Percentiles rank a stretch among this genome's conserved stretches.
These are phyloP conservation scores for Cephus nigrinus DNA, from an alignment of 2,888 invertebrate species.

Conservation along the genomic window DNA sequence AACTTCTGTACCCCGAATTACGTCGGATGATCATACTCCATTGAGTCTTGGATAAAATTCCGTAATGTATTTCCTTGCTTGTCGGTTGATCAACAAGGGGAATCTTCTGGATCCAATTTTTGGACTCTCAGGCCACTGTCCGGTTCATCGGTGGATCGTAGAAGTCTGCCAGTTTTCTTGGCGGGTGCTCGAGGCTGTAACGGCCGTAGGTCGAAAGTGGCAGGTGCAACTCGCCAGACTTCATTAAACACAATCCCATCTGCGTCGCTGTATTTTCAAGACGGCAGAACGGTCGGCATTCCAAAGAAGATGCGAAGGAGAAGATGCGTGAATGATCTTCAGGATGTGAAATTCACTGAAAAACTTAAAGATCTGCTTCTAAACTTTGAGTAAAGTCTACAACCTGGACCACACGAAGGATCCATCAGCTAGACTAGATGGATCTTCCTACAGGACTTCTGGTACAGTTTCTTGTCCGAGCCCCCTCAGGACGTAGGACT, in stretches of 20 bases:
- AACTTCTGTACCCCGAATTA: background rate
- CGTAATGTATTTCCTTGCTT: background rate
- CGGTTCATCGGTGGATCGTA: background rate
- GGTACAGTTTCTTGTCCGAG: background rate
- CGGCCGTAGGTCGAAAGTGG: conserved; percentile 55
- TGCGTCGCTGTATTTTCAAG: conserved; percentile 58
- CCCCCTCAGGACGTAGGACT: background rate
- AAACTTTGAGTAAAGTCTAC: background rate
- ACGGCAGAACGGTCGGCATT: conserved; percentile 33
- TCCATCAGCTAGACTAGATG: background rate
- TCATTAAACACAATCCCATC: conserved; percentile 63
- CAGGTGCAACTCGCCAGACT: conserved; percentile 62
- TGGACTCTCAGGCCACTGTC: background rate
- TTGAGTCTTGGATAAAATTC: background rate
- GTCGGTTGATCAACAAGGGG: background rate
- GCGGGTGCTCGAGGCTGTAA: conserved; percentile 38
- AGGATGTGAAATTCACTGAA: background rate
- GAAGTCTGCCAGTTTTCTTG: conserved; percentile 33
- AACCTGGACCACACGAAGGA: background rate
- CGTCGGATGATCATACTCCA: background rate
- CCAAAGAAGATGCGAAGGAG: conserved; percentile 11
- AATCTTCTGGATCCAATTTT: background rate
- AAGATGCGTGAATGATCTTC: background rate
- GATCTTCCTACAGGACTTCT: background rate
- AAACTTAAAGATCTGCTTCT: background rate